Evolutionary conservation across 2,113 vertebrate species (phyloP).

Genomic region (pig (Sus scrofa)): T2T-Sscrofa CM000824.6:190159001-190159500

Average conservation of each 20-base stretch:
- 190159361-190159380: neutral
- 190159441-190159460: neutral
- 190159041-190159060: slow-evolving; percentile 31
- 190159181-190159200: neutral
- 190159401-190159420: neutral
- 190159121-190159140: slow-evolving; percentile 39
- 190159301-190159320: neutral
- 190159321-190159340: neutral
- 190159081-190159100: slow-evolving; percentile 24
- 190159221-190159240: slow-evolving; percentile 13
- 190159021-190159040: slow-evolving; percentile 55
- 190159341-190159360: neutral
- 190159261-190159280: neutral
- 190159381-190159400: neutral
- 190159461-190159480: neutral
- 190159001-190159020: slow-evolving; percentile 1
- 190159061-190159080: slow-evolving; percentile 54
- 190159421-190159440: neutral
- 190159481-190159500: neutral
- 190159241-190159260: neutral
- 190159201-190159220: neutral
- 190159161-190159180: slow-evolving; percentile 50
- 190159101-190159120: neutral
- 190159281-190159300: neutral
- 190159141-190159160: slow-evolving; percentile 53